phyloP scores from a whole-genome alignment of 1,140 invertebrate species.

The Monomorium pharaonis region DNA sequence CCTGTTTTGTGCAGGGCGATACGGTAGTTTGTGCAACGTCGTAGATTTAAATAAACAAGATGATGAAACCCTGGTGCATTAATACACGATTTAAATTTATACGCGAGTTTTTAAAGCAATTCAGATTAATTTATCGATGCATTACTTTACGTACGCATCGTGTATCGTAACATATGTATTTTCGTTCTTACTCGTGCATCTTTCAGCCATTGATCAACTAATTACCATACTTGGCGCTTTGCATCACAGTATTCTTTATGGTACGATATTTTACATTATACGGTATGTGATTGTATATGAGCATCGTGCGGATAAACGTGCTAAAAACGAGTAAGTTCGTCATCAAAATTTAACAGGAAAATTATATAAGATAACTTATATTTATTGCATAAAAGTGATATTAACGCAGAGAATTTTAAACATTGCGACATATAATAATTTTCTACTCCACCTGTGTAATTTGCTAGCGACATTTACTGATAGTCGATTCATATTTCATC shows the following conservation, averaged over 20 bases:
- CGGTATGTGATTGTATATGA: neutral
- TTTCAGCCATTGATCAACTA: neutral
- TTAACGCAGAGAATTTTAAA: neutral
- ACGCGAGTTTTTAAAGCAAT: slow-evolving; percentile 8
- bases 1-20: neutral
- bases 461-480: neutral
- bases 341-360: neutral
- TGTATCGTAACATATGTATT: neutral
- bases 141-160: neutral
- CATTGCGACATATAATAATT: slow-evolving; percentile 1
- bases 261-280: neutral
- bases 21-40: neutral
- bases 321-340: slow-evolving; percentile 1
- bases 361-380: slow-evolving; percentile 2
- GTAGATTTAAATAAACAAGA: slow-evolving; percentile 34
- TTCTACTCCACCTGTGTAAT: neutral
- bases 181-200: neutral
- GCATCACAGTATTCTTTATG: neutral
- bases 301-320: neutral
- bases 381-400: neutral
- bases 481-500: slow-evolving; percentile 2
- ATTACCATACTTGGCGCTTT: neutral
- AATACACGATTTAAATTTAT: slow-evolving; percentile 4
- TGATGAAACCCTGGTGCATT: slow-evolving; percentile 4
- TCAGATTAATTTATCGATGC: slow-evolving; percentile 19